A percentile compares a stretch with the other conserved stretches of the same genome.
Evolutionary conservation across 2,113 vertebrate species (phyloP).

Genomic region (Takifugu flavidus): DNA sequence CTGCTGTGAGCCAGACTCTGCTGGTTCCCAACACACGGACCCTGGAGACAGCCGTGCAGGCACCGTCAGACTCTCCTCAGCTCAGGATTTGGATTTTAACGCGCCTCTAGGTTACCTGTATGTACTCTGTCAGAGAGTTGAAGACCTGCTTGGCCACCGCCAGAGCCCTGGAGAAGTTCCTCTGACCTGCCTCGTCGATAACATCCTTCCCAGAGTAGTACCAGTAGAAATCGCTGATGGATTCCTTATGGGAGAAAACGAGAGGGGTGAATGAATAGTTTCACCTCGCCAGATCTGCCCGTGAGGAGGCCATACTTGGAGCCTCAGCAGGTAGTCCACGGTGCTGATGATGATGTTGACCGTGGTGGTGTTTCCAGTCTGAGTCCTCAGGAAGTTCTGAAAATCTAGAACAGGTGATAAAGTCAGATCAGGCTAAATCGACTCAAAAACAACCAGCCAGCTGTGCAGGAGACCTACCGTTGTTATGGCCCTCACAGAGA

Average conservation of each 20-base stretch:
- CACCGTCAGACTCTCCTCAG: not conserved
- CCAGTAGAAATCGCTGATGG: slow-evolving; percentile 99
- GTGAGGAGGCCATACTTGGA: slow-evolving; percentile 79
- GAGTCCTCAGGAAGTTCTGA: slow-evolving; percentile 95
- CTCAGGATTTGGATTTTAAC: not conserved
- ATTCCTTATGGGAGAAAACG: slow-evolving; percentile 78
- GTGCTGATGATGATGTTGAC: slow-evolving; percentile 98
- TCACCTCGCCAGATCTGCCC: not conserved
- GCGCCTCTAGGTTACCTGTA: slow-evolving; percentile 82
- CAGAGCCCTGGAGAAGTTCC: slow-evolving; percentile 95
- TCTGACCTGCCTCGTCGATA: slow-evolving; percentile 94
- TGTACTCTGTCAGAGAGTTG: slow-evolving; percentile 98
- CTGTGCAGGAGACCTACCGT: slow-evolving; percentile 76
- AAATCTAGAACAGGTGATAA: slow-evolving; percentile 78
- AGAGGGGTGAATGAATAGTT: not conserved
- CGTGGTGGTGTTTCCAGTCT: slow-evolving; percentile 97
- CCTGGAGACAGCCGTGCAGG: slow-evolving; percentile 62
- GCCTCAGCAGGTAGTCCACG: slow-evolving; percentile 92
- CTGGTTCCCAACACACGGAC: slow-evolving; percentile 94
- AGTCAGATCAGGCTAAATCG: not conserved
- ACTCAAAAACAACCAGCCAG: too few species aligned
- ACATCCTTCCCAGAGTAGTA: slow-evolving; percentile 97
- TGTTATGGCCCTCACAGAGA: slow-evolving; percentile 97
- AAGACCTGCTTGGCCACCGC: slow-evolving; percentile 97
- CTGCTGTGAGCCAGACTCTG: slow-evolving; percentile 96